Evolutionary conservation across 2,797 vertebrate species (phyloP), one percentile per base, ranked within the genome.

Genomic region (Odontamblyopus rebecca): DNA sequence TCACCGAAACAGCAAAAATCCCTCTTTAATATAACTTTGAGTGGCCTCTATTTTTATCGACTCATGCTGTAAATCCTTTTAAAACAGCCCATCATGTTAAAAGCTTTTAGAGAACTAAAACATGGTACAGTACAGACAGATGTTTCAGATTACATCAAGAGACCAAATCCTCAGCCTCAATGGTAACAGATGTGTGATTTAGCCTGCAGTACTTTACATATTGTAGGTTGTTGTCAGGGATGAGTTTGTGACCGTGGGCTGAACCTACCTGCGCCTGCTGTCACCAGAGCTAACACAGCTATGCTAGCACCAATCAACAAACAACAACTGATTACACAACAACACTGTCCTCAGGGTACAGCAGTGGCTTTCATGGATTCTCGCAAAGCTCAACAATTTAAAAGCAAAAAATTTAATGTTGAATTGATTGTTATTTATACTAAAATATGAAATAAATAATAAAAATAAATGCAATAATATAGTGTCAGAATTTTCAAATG

Each of bases 201-300:
- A 12, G 60, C 44, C 5, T 48, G 44, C 13, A 48, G 12, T 15
- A 48, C 44, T 15, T 48, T 48, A 48, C 11, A 48, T 48, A 19
- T 7, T 62, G 18, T 62, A 13, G 5, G 2, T 11, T 63, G 3
- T 72, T 68, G 23, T 13, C 29, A 29, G 64, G 70, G 30, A 54
- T 56, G 6, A 38, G 9, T 32, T 23, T 19, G 26, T 0, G 35
- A 80, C 62, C 19, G 54, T 69, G 70, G 70, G 50, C 51, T 73
- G 54, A 71, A 70, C 76, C 11, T 78, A 86, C 87, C 87, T 85
- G 77, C 85, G 71, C 61, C 61, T 82, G 77, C 82, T 77, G 83
- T 72, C 83, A 76, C 19, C 78, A 71, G 69, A 0, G 48, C 29
- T 69, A 8, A 41, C 50, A 27, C 69, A 11, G 13, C 62, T 7